Evolutionary conservation across 2,888 invertebrate genomes (phyloP).

Genomic region (Sphaeridia pumilis): DNA sequence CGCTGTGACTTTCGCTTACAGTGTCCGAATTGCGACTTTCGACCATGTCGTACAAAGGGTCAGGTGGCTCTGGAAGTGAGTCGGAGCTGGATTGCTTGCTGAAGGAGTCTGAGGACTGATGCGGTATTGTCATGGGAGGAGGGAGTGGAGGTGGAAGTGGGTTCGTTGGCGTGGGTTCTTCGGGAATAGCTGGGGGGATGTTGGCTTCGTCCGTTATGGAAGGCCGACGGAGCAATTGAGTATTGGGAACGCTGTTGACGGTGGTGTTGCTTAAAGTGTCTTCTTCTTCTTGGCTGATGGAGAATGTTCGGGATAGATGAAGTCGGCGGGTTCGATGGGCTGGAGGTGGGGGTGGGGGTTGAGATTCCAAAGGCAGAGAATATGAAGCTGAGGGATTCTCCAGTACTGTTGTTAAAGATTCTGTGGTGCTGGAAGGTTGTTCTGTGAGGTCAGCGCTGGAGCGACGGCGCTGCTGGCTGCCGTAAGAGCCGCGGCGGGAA

Average conservation of each 20-base stretch:
- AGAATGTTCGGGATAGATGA: slow-evolving; percentile 14
- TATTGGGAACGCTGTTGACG: not conserved
- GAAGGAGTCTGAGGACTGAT: not conserved
- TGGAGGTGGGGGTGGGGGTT: no score
- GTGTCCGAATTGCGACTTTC: slow-evolving; percentile 16
- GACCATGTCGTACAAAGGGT: slow-evolving; percentile 17
- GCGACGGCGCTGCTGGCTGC: slow-evolving; percentile 11
- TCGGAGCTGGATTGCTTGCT: slow-evolving; percentile 13
- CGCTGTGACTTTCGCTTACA: slow-evolving; percentile 18
- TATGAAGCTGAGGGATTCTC: slow-evolving; percentile 18
- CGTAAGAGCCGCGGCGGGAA: slow-evolving; percentile 14
- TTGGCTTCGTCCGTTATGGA: slow-evolving; percentile 14
- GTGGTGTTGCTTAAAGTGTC: not conserved
- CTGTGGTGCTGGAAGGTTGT: slow-evolving; percentile 10
- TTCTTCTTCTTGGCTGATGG: slow-evolving; percentile 10
- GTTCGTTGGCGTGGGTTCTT: slow-evolving; percentile 5
- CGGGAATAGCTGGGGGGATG: slow-evolving; percentile 12
- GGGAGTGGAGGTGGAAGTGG: slow-evolving; percentile 6
- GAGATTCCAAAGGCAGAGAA: no score
- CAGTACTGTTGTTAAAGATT: slow-evolving; percentile 13
- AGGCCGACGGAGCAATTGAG: slow-evolving; percentile 2
- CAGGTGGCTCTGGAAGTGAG: slow-evolving; percentile 15
- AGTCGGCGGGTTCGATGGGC: slow-evolving; percentile 12
- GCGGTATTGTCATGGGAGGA: not conserved
- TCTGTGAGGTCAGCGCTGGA: slow-evolving; percentile 16